Conservation (phyloP, 2,797 vertebrate genomes). For the Gouania willdenowi region DNA sequence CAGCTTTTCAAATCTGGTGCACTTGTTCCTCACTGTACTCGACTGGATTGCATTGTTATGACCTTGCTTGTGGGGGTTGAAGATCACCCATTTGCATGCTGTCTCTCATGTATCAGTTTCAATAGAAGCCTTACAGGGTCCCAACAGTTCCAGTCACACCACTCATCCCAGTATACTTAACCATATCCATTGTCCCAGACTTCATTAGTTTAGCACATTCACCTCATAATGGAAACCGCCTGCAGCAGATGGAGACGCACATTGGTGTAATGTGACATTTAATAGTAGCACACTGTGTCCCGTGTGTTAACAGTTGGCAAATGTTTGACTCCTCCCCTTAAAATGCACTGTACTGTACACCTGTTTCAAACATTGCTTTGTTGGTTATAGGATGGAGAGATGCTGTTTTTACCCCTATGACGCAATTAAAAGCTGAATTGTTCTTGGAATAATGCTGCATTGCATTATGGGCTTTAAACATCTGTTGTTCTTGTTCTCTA, state of each 20-base stretch:
- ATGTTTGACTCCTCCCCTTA: not conserved
- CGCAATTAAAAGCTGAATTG: not conserved
- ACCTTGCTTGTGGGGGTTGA: too few relatives aligned
- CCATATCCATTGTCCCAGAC: not conserved
- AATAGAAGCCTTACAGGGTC: not conserved
- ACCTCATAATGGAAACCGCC: not conserved
- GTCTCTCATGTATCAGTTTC: constrained; percentile 5
- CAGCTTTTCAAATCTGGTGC: too few relatives aligned
- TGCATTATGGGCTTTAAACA: too few relatives aligned
- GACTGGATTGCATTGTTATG: too few relatives aligned
- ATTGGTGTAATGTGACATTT: constrained; percentile 4
- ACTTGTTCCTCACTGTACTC: too few relatives aligned
- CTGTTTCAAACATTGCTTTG: not conserved
- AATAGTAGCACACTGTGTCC: not conserved
- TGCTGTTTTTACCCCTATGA: not conserved
- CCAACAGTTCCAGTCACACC: not conserved
- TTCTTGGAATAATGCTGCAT: too few relatives aligned
- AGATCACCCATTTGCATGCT: too few relatives aligned
- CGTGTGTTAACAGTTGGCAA: not conserved
- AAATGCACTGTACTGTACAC: not conserved
- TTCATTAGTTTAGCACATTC: not conserved
- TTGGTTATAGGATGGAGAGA: not conserved
- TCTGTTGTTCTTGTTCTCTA: constrained; percentile 1
- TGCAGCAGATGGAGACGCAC: constrained; percentile 5
- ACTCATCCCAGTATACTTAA: not conserved